phyloP scores from a whole-genome alignment of 2,797 vertebrate genomes.

The Gymnoscopelus microlampas region DNA sequence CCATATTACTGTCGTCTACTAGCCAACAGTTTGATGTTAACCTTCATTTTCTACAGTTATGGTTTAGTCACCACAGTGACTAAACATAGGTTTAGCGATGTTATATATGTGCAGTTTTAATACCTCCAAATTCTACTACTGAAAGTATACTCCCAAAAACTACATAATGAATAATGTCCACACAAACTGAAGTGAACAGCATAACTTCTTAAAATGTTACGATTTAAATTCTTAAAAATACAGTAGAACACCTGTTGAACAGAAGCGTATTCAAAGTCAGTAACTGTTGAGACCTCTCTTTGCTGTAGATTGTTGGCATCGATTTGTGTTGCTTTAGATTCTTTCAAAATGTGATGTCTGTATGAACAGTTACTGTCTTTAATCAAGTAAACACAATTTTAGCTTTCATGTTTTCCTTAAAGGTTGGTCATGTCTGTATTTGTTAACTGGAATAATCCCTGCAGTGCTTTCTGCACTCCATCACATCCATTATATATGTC shows the following conservation, averaged over 20 bases:
- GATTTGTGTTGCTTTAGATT: background rate
- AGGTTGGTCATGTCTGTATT: constrained; percentile 6
- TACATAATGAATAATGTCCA: background rate
- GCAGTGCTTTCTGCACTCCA: background rate
- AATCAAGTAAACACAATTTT: background rate
- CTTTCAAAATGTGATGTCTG: constrained; percentile 9
- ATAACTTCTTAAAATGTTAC: no score
- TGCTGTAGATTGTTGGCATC: background rate
- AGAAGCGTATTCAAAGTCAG: no score
- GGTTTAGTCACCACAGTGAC: background rate
- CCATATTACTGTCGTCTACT: no score
- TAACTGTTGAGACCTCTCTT: no score
- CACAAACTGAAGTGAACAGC: no score
- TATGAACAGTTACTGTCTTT: background rate
- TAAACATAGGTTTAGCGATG: background rate
- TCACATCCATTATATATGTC: background rate
- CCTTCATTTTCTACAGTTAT: background rate
- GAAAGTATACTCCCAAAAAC: constrained; percentile 17
- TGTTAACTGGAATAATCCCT: background rate
- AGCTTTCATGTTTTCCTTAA: constrained; percentile 13
- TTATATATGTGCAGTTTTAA: background rate
- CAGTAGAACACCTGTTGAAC: no score
- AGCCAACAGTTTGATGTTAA: no score
- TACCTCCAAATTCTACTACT: constrained; percentile 5
- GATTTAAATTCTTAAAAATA: no score